Conservation (phyloP, 2,797 vertebrate genomes). For the Mionectes olivaceus region DNA sequence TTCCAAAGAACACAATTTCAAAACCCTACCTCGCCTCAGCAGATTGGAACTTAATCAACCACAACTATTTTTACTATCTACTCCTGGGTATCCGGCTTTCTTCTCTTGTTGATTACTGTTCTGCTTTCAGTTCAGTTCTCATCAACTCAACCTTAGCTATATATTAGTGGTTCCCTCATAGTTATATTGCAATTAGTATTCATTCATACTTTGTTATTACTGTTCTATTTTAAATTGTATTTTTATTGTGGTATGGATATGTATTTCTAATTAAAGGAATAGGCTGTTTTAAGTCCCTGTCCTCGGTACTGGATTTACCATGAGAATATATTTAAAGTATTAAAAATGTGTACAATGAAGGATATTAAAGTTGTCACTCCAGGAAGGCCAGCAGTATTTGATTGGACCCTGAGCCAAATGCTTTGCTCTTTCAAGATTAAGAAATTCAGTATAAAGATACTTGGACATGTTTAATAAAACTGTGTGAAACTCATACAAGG, state of each 20-base stretch:
- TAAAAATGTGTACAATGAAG: not conserved
- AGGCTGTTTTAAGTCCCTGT: not conserved
- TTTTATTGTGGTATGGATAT: not conserved
- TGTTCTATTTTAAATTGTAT: not conserved
- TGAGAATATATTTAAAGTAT: not conserved
- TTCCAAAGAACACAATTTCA: not conserved
- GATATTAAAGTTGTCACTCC: not conserved
- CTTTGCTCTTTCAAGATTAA: slow-evolving; percentile 28
- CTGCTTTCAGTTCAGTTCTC: not conserved
- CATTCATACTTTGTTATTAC: not conserved
- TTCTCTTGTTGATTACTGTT: not conserved
- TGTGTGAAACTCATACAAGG: not conserved
- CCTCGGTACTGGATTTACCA: slow-evolving; percentile 35
- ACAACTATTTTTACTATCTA: not conserved
- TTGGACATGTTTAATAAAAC: slow-evolving; percentile 44
- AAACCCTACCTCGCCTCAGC: not conserved
- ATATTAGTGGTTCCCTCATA: not conserved
- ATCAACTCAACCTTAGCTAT: not conserved
- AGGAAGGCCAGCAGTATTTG: slow-evolving; percentile 8
- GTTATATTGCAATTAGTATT: not conserved
- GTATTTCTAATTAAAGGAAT: not conserved
- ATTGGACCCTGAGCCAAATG: not conserved
- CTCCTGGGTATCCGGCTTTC: not conserved
- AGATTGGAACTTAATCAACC: not conserved
- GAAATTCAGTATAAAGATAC: slow-evolving; percentile 34